Conservation (phyloP, 2,888 invertebrate species). For the Achlya flavicornis region DNA sequence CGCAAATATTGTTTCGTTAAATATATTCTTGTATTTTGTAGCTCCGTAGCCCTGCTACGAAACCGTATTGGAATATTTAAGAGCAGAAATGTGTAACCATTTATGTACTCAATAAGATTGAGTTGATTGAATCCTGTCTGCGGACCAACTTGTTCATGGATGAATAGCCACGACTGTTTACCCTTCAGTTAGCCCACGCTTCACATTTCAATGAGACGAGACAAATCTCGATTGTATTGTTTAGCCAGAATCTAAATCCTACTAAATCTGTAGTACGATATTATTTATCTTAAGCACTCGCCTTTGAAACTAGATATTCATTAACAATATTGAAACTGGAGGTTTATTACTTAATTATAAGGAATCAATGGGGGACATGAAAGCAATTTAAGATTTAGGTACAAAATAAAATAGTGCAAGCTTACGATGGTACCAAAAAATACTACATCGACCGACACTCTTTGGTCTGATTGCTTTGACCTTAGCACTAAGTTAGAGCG, state of each 20-base stretch:
- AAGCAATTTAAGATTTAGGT: too few species aligned
- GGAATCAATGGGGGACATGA: not conserved
- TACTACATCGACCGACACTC: not conserved
- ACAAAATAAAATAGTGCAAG: too few species aligned
- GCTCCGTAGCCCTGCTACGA: not conserved
- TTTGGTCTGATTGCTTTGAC: not conserved
- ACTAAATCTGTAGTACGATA: constrained; percentile 24
- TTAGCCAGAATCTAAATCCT: constrained; percentile 29
- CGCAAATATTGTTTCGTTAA: too few species aligned
- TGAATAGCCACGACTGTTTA: not conserved
- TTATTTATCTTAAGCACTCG: constrained; percentile 20
- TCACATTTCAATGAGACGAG: constrained; percentile 27
- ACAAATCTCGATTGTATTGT: constrained; percentile 17
- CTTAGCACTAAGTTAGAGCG: not conserved
- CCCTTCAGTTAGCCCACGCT: constrained; percentile 8
- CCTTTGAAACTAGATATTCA: constrained; percentile 19
- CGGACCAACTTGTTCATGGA: not conserved
- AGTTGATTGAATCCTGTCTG: constrained; percentile 5
- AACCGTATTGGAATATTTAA: not conserved
- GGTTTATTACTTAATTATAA: not conserved
- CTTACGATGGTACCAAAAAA: too few species aligned
- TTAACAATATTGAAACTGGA: not conserved
- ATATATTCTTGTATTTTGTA: too few species aligned
- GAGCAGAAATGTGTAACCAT: not conserved
- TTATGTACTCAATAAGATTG: not conserved